Base-by-base conservation (phyloP, 2,888 invertebrate species). In the Slavum lentiscoides region DNA sequence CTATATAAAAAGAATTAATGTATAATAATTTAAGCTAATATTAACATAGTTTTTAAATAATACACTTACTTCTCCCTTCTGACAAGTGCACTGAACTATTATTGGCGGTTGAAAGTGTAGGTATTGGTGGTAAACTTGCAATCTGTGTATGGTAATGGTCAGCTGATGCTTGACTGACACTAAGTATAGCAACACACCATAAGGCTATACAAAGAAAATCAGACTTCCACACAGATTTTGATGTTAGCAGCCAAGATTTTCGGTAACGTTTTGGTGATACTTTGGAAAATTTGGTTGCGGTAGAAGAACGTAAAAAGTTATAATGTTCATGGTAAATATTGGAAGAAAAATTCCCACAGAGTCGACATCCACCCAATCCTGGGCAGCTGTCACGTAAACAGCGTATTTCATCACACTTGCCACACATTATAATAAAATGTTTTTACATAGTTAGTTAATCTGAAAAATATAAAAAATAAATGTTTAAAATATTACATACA, bases 1-100 rank as follows among this genome's bases (percentile, higher is more conserved):
- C 89, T 85, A 84, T 4, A 85, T 84, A 66, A 69, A 53, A 21
- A 43, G 30, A 58, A 23, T 49, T 13, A 49, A 49, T 15, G 49
- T 13, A 49, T 49, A 49, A 49, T 49, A 49, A 49, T 49, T 49
- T 49, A 11, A 49, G 15, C 49, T 49, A 73, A 7, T 37, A 55
- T 5, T 55, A 49, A 55, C 64, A 69, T n/a, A 55, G 64, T 53
- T 64, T n/a, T 64, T 15, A 53, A 64, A 13, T 64, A 53, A 30
- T 30, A 64, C 21, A 64, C 58, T 70, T 64, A 80, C 80, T 80
- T 80, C 58, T 80, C 3, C 70, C 70, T 23, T 70, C 39, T 55
- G 64, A 55, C 9, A 80, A 39, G 17, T 80, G 70, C 3, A 64
- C 64, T 58, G 43, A 21, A 72, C 30, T 80, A 72, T 55, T 64